Evolutionary conservation across 2,113 vertebrate genomes (phyloP), one percentile per base, ranked within the genome.

Genomic region (Probosciger aterrimus): DNA sequence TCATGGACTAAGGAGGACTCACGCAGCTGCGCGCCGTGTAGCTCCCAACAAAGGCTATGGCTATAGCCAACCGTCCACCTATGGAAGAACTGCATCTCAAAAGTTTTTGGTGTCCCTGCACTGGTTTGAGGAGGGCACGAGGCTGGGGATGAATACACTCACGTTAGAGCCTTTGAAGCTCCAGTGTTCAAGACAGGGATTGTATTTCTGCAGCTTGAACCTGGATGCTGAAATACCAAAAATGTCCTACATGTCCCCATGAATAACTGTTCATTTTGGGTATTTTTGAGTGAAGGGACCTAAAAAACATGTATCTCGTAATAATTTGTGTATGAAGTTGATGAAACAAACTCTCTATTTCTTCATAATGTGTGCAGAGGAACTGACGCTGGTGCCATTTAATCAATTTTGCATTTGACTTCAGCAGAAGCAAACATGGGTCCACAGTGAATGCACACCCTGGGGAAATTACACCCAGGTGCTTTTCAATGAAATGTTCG

Each of bases 11-110:
- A 67, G 64, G 28, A 74, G n/a, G 53, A 10, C 12, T n/a, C n/a
- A 10, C 0, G 0, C 18, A 52, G 75, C 39, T 88, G 39, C 10
- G 2, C 2, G 37, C 59, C 4, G 1, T 6, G 25, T 46, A 33
- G 23, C 37, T 91, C 27, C 31, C 43, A 53, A 10, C 24, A 18
- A 3, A 71, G 33, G 9, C 39, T 60, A 3, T n/a, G 70, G 75
- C 37, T 69, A 10, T 24, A 70, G 37, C 24, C 31, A 80, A 5
- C 35, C 15, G 6, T 77, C 17, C 15, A 4, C 41, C 31, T 50
- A 27, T 0, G 5, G 43, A 86, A 86, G 5, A 77, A 50, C 53
- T 33, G 17, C 27, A 37, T 44, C 44, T 82, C 35, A 14, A 28
- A 76, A 41, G 11, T 9, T 63, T 77, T 89, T 35, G 37, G 31